Base-by-base conservation (phyloP, 35 echinoderm and acorn worm species). In the Amphiura filiformis region DNA sequence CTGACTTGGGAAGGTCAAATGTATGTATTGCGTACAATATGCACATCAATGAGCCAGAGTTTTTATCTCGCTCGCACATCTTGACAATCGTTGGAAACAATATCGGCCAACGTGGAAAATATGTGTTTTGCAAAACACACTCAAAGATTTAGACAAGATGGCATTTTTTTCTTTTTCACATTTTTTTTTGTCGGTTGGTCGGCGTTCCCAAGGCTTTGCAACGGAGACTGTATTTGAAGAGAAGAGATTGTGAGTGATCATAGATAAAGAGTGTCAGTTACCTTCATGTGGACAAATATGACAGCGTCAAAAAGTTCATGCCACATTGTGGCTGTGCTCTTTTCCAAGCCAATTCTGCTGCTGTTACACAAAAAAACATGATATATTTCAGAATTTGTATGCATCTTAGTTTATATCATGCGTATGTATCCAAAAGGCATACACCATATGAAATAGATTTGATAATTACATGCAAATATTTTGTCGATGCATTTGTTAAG, bases 121-220 rank as follows among this genome's bases (percentile, higher is more conserved):
- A 70, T 70, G 61, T 70, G 61, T 70, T 70, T 70, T 70, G 61
- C 61, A 70, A 70, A 70, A 70, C 61, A 70, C 61, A 70, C 28
- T 70, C 61, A 70, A 70, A 70, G 61, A 70, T 70, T 70, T 70
- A 13, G 61, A 70, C 61, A 70, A 70, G 61, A 70, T 70, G 28
- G 61, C 7, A 70, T 13, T 1, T 70, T 70, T 70, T 70, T 70
- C n/a, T n/a, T n/a, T n/a, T n/a, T n/a, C n/a, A n/a, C n/a, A n/a
- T n/a, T n/a, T n/a, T n/a, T n/a, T n/a, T n/a, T n/a, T n/a, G n/a
- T n/a, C n/a, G n/a, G 61, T 47, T 17, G 26, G 61, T 70, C 61
- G 1, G 1, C 26, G 61, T 47, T 47, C 41, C 41, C 41, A 9
- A 9, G 41, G 41, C 41, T 47, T 47, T 17, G 41, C 28, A 30